Evolutionary conservation across 2,888 invertebrate genomes (phyloP), one percentile per base, ranked within the genome.

Genomic region (Tetheella fluctuosa): DNA sequence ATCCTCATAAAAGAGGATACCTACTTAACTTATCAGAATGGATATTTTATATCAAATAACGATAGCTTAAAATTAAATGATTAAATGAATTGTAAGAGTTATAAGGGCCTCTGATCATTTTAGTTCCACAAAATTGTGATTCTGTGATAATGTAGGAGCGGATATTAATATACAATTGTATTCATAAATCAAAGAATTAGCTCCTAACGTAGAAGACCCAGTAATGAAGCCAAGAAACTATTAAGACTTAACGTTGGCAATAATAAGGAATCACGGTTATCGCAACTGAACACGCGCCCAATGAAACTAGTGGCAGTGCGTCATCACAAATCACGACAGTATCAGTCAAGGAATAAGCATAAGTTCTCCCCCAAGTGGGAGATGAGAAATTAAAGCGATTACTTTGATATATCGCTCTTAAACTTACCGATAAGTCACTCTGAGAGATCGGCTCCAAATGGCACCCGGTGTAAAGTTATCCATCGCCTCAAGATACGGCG

Each of bases 311-410:
- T 64, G 65, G 64, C 67, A 72, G 67, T 65, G 64, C 58, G 59
- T 67, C 71, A 71, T 77, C 71, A 76, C 80, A 84, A 84, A 85
- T 86, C 83, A 84, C 74, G 73, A 69, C 80, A 74, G 73, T 83
- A 87, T 87, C 85, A 85, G 81, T 83, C 79, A 79, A 83, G 84
- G 80, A 86, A 87, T 86, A 84, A 85, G 83, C 87, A 87, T 84
- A 88, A 88, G 84, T 89, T 84, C 71, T 69, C 78, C 74, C 84
- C 81, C 83, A 85, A 88, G 83, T 85, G 85, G 85, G 85, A 90
- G 89, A 91, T 91, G 91, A 91, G 92, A 91, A 91, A 93, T 91
- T 93, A 91, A 92, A 89, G 84, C 90, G 88, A 91, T 93, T 91
- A 91, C 90, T 87, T 88, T 92, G 92, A 93, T 91, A 91, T 90